Evolutionary conservation across 1,140 invertebrate species (phyloP).

Genomic region (Caenorhabditis inopinata): DNA sequence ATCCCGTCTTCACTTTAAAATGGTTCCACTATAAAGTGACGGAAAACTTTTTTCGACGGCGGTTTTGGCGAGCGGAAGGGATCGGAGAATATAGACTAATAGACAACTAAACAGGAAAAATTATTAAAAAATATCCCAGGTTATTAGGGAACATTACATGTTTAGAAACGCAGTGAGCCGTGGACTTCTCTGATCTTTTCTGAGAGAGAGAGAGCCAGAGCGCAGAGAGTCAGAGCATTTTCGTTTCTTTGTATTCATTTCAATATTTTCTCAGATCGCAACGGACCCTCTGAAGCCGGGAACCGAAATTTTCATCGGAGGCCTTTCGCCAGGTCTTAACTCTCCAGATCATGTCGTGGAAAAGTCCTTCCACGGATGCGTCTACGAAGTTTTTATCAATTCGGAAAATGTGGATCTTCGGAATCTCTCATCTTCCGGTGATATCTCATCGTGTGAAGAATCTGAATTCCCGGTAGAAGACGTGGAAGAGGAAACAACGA

Average conservation of each 20-base stretch:
- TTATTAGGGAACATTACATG: too few relatives aligned
- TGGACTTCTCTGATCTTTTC: too few relatives aligned
- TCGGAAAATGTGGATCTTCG: conserved; percentile 18
- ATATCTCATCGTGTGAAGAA: conserved; percentile 13
- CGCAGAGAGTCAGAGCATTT: too few relatives aligned
- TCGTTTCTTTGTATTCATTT: background rate
- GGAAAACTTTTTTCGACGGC: too few relatives aligned
- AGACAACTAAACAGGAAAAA: too few relatives aligned
- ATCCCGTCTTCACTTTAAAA: too few relatives aligned
- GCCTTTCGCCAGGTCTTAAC: conserved; percentile 57
- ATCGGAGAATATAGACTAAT: too few relatives aligned
- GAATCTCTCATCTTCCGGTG: conserved; percentile 11
- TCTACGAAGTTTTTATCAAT: conserved; percentile 40
- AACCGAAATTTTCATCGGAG: conserved; percentile 56
- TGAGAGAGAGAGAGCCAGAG: too few relatives aligned
- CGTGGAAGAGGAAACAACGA: background rate
- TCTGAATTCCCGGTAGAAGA: background rate
- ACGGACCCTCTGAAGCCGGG: conserved; percentile 36
- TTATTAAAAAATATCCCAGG: too few relatives aligned
- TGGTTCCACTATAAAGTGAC: too few relatives aligned
- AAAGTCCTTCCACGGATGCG: conserved; percentile 53
- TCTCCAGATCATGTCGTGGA: conserved; percentile 38
- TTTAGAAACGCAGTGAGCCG: too few relatives aligned
- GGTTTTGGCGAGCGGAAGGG: too few relatives aligned
- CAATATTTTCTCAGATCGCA: background rate